A percentile compares a stretch with the other conserved stretches of the same genome.
Conservation (phyloP, 2,797 vertebrate species). For the Eospalax fontanierii region DNA sequence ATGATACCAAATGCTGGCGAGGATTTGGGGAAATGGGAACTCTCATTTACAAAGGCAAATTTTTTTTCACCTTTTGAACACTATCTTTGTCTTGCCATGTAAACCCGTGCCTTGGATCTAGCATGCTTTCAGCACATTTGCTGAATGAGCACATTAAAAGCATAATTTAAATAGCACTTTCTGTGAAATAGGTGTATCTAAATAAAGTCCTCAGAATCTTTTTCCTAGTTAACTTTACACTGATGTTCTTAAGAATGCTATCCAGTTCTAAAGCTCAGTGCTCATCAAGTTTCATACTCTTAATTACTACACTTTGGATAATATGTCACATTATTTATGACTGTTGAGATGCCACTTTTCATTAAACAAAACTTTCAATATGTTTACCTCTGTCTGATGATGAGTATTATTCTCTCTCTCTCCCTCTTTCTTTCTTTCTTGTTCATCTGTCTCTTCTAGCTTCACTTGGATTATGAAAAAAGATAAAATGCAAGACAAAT, state of each 20-base stretch:
- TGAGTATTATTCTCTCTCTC: neutral
- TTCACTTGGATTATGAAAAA: neutral
- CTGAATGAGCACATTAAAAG: neutral
- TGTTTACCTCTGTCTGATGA: neutral
- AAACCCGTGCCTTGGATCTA: neutral
- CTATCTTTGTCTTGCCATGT: too few species aligned
- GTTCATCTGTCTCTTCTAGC: neutral
- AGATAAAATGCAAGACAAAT: neutral
- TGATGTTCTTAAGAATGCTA: neutral
- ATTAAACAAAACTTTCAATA: neutral
- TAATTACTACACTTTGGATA: neutral
- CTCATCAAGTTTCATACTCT: neutral
- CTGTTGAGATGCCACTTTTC: slow-evolving; percentile 8
- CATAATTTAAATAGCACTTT: slow-evolving; percentile 15
- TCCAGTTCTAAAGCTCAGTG: neutral
- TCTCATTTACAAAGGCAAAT: too few species aligned
- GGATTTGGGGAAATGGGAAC: too few species aligned
- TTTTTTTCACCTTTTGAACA: too few species aligned
- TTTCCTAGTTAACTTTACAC: neutral
- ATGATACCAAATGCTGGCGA: too few species aligned
- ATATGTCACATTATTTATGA: neutral
- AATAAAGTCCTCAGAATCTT: neutral
- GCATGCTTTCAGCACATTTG: neutral
- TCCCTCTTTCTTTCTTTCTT: too few species aligned
- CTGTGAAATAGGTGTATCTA: neutral